Percentiles rank a stretch among this genome's conserved stretches.
These are phyloP conservation scores for Leptopterna dolabrata DNA, from an alignment of 2,888 invertebrate species.

Conservation along the genomic window DNA sequence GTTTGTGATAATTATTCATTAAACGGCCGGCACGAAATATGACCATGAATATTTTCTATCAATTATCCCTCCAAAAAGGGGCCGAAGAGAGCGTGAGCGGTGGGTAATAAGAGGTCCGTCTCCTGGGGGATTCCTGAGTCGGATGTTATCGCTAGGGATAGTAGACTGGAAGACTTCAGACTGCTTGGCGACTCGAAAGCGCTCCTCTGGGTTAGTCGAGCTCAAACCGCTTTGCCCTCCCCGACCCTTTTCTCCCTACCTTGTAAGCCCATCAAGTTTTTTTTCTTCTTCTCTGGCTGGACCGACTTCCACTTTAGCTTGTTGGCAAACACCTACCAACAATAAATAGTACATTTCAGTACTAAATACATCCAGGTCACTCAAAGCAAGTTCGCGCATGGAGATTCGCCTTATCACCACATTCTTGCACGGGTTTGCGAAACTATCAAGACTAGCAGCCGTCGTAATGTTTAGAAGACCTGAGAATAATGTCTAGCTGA, in stretches of 20 bases:
- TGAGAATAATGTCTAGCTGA: no score
- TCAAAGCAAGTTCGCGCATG: no score
- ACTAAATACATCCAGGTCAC: no score
- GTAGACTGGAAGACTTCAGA: constrained; percentile 15
- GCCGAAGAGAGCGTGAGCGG: constrained; percentile 43
- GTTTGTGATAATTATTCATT: constrained; percentile 44
- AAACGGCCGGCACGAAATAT: constrained; percentile 44
- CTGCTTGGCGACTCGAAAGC: constrained; percentile 22
- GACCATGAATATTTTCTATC: constrained; percentile 48
- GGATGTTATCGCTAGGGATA: constrained; percentile 35
- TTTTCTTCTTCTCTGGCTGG: not conserved
- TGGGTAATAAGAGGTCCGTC: constrained; percentile 20
- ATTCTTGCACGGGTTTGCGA: no score
- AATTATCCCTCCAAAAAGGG: constrained; percentile 35
- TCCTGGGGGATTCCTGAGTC: not conserved
- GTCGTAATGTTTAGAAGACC: no score
- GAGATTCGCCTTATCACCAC: no score
- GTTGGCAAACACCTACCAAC: not conserved
- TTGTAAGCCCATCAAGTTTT: not conserved
- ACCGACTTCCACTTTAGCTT: not conserved
- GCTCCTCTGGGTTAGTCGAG: constrained; percentile 3
- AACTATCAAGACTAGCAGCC: no score
- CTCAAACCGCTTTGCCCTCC: constrained; percentile 5
- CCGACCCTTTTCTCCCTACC: not conserved
- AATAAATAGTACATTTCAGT: no score